Evolutionary conservation across 2,797 vertebrate species (phyloP), one percentile per base, ranked within the genome.

Genomic region (Erithacus rubecula): DNA sequence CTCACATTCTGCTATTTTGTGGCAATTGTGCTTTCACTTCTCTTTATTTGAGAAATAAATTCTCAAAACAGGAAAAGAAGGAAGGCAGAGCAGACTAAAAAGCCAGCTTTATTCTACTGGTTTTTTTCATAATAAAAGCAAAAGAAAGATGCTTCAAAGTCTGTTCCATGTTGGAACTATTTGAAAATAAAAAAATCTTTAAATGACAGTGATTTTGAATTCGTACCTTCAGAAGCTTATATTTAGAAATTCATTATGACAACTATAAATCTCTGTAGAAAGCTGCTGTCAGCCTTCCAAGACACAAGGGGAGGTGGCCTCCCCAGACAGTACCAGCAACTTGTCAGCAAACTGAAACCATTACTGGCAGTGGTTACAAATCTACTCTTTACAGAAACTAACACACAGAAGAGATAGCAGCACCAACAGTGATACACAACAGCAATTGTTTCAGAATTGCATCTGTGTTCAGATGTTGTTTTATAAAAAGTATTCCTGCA

Each of bases 41-140:
- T 85, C 58, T 71, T 43, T n/a, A 81, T 53, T n/a, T 81, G 49
- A 85, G 47, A 89, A 94, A 71, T 64, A 84, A 90, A 89, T 70
- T 56, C 30, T 83, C 76, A 83, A 32, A 80, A 71, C 30, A 68
- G 58, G 39, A 83, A 80, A 89, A 94, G 0, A 1, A 44, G 12
- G 27, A 89, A 70, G n/a, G 53, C 43, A 77, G 53, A 77, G 39
- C 30, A 87, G 68, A 80, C 12, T 70, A 41, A 90, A 87, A 47
- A 34, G 30, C 3, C 43, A 86, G 23, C 8, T 86, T 70, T 68
- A 83, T 49, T 92, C 60, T 58, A 78, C 20, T 29, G 5, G 5
- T 34, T 86, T 87, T 87, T 83, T 53, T 46, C 21, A 60, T 1
- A 82, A 58, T 37, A 85, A 78, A 81, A 81, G 9, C 11, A 47